Evolutionary conservation across 1,140 invertebrate species (phyloP).

Genomic region (Globodera rostochiensis): DNA sequence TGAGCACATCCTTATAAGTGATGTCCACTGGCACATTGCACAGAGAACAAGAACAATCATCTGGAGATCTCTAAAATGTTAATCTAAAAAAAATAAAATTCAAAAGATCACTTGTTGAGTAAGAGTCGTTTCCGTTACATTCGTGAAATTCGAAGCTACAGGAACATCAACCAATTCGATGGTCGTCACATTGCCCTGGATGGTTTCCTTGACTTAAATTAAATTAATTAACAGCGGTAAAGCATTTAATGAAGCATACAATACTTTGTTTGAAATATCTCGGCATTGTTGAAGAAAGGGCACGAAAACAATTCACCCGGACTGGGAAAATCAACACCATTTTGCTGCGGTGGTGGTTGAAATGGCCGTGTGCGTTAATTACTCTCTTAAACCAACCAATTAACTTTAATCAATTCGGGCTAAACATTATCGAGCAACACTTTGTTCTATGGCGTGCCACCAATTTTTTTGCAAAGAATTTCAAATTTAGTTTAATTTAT

Average conservation of each 20-base stretch:
- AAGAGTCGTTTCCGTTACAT: background rate
- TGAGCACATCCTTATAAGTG: conserved; percentile 57
- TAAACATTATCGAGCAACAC: too few species aligned
- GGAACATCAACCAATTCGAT: conserved; percentile 46
- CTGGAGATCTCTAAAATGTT: conserved; percentile 6
- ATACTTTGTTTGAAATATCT: conserved; percentile 12
- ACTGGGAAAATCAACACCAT: background rate
- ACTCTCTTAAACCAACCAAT: too few species aligned
- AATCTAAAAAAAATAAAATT: conserved; percentile 24
- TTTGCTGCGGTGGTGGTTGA: background rate
- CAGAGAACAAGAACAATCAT: conserved; percentile 50
- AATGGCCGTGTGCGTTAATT: background rate
- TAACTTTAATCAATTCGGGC: too few species aligned
- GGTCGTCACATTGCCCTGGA: conserved; percentile 50
- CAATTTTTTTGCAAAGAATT: too few species aligned
- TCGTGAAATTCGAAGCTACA: conserved; percentile 13
- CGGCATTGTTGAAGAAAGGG: background rate
- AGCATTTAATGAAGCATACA: background rate
- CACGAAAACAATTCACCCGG: background rate
- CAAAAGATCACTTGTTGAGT: conserved; percentile 32
- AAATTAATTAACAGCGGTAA: background rate
- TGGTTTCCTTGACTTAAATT: conserved; percentile 56
- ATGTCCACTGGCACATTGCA: conserved; percentile 59
- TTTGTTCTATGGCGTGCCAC: too few species aligned
- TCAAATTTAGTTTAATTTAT: too few species aligned